phyloP scores from a whole-genome alignment of 2,888 invertebrate genomes.

The Gari tellinella region DNA sequence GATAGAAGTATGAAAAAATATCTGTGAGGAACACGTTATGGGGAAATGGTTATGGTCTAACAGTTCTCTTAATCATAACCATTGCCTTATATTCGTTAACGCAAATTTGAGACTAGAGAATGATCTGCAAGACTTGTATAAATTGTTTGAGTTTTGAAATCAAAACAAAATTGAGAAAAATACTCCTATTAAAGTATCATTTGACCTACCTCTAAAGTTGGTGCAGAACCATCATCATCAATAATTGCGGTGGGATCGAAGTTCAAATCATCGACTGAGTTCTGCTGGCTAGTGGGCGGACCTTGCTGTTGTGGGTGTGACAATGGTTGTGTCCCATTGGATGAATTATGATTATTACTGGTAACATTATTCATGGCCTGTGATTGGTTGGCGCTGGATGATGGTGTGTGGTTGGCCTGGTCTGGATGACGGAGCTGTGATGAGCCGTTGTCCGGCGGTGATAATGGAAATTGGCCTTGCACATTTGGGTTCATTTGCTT shows the following conservation, averaged over 20 bases:
- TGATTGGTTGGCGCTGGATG: constrained; percentile 72
- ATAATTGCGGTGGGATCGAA: constrained; percentile 97
- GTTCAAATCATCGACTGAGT: constrained; percentile 71
- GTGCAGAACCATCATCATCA: constrained; percentile 93
- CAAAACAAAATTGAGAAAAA: too few relatives aligned
- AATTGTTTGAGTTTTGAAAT: too few relatives aligned
- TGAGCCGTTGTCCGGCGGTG: constrained; percentile 59
- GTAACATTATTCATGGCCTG: constrained; percentile 6
- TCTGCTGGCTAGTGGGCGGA: constrained; percentile 49
- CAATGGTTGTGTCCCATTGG: constrained; percentile 71
- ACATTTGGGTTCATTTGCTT: constrained; percentile 57
- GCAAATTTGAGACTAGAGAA: too few relatives aligned
- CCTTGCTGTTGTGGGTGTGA: constrained; percentile 66
- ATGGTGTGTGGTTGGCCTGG: constrained; percentile 64
- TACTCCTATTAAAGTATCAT: too few relatives aligned
- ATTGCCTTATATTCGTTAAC: too few relatives aligned
- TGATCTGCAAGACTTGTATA: too few relatives aligned
- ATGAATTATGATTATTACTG: constrained; percentile 50
- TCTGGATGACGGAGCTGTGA: constrained; percentile 67
- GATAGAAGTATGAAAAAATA: too few relatives aligned
- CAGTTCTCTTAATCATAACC: too few relatives aligned
- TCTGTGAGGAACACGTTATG: too few relatives aligned
- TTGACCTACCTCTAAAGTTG: constrained; percentile 93
- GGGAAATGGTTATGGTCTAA: too few relatives aligned
- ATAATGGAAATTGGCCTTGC: constrained; percentile 59